Base-by-base conservation (phyloP, 2,797 vertebrate genomes). In the Sebastes umbrosus region DNA sequence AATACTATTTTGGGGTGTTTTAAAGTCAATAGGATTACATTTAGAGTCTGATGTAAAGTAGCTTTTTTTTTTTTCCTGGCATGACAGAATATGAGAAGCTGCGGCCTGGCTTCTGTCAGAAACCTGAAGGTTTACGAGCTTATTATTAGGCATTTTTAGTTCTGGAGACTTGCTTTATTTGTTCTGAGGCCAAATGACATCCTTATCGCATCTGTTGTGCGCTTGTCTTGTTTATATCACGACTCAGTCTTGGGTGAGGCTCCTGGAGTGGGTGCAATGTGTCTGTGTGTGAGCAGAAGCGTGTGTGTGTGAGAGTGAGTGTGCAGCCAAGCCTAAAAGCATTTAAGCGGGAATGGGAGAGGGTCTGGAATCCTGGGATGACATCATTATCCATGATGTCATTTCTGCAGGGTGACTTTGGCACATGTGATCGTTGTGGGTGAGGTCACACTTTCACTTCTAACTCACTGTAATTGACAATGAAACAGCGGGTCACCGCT, bases 321-420 rank as follows among this genome's bases (percentile, higher is more conserved):
- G 88, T 77, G 87, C 75, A 87, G 84, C 82, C 90, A 84, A 90
- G 92, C 89, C 90, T 94, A 94, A 94, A 94, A 94, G 93, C 92
- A 93, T 94, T 94, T 94, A 91, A 93, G 90, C 75, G 77, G 91
- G 90, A 93, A 92, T 86, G 92, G 90, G 92, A 93, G 89, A 92
- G 90, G 93, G 93, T 94, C 93, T 95, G 92, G 93, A 92, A 90
- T 94, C 85, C 89, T 92, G 86, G 88, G 92, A 95, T 95, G 93
- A 95, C 93, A 95, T 95, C 94, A 95, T 95, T 92, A 84, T 82
- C 84, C 86, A 95, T 95, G 94, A 95, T 94, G 93, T 95, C 92
- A 95, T 94, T 93, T 92, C 92, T 95, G 91, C 88, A 91, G 93
- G 94, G 94, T 95, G 94, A 95, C 93, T 94, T 95, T 95, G 93